Percentiles rank a stretch among this genome's conserved stretches.
These are phyloP conservation scores for Synanthedon myopaeformis DNA, from an alignment of 2,888 invertebrate species.

Conservation along the genomic window DNA sequence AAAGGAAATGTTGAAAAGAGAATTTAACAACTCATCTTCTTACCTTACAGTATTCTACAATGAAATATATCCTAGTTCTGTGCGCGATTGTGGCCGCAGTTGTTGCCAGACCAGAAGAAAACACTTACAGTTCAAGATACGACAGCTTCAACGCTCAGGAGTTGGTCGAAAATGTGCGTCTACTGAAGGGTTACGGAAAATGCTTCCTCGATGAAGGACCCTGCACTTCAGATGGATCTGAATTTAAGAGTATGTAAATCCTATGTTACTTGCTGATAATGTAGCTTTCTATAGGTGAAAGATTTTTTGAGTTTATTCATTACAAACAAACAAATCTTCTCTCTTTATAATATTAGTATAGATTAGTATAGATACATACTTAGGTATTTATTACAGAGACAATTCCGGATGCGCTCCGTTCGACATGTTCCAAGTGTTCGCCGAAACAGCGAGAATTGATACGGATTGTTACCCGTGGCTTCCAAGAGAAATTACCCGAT, in stretches of 20 bases:
- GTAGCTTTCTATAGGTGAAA: no score
- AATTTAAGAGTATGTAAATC: conserved; percentile 74
- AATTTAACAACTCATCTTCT: no score
- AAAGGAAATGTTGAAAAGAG: no score
- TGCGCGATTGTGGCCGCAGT: conserved; percentile 28
- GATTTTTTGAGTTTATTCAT: no score
- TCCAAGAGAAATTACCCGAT: conserved; percentile 49
- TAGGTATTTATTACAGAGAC: conserved; percentile 38
- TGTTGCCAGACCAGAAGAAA: conserved; percentile 40
- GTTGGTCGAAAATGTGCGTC: conserved; percentile 72
- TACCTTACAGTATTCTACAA: conserved; percentile 10
- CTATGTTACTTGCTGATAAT: conserved; percentile 4
- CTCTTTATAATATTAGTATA: no score
- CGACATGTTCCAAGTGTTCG: conserved; percentile 70
- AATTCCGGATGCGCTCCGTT: conserved; percentile 71
- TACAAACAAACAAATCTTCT: no score
- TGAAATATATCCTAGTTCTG: conserved; percentile 30
- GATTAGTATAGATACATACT: background rate
- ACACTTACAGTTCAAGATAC: conserved; percentile 72
- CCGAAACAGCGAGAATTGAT: conserved; percentile 69
- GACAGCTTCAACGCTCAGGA: conserved; percentile 77
- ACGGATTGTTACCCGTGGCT: conserved; percentile 59
- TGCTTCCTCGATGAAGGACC: conserved; percentile 75
- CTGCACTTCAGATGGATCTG: conserved; percentile 77
- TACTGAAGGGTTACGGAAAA: conserved; percentile 76